Base-by-base conservation (phyloP, 2,113 vertebrate species). In the Larimichthys crocea region DNA sequence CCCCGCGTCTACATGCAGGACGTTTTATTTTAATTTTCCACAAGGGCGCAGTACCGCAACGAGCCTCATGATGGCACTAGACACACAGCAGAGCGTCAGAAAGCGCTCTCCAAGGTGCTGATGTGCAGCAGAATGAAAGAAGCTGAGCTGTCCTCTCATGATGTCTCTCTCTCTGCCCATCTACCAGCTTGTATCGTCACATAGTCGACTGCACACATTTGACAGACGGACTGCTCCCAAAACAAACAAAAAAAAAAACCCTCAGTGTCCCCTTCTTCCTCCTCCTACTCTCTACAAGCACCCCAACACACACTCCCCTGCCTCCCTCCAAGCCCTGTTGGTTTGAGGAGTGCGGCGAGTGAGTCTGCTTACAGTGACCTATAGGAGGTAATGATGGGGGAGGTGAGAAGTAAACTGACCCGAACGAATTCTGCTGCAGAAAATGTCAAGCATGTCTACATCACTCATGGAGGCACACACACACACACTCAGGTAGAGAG, bases 71-170 rank as follows among this genome's bases (percentile, higher is more conserved):
- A 81, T 91, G 92, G 92, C 92, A 91, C 68, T 83, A 88, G 57
- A 90, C 68, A 49, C 86, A 86, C 87, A 64, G 79, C 10, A 24
- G 40, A 80, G 11, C 8, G 4, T 3, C 19, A 10, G 26, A 19
- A 80, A 76, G 82, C 92, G 93, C 49, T 93, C 49, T 93, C 92
- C 92, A 78, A 81, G 89, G 92, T 92, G 86, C 90, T 92, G 92
- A 91, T 73, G 74, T 88, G 82, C 88, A 88, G 82, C 82, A 82
- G 78, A 82, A 86, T 75, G 72, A 90, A 72, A 86, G 81, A 76
- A 83, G 76, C 85, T 83, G 83, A 88, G 88, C 80, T 86, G 81
- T 87, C 57, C 70, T 89, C 70, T 77, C 65, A 72, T 91, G 89
- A 89, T 89, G 89, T 84, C 88, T 86, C 86, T 73, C 63, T 80